These are phyloP conservation scores for Eupithecia abbreviata DNA, from an alignment of 2,888 invertebrate genomes.

Conservation along the genomic window DNA sequence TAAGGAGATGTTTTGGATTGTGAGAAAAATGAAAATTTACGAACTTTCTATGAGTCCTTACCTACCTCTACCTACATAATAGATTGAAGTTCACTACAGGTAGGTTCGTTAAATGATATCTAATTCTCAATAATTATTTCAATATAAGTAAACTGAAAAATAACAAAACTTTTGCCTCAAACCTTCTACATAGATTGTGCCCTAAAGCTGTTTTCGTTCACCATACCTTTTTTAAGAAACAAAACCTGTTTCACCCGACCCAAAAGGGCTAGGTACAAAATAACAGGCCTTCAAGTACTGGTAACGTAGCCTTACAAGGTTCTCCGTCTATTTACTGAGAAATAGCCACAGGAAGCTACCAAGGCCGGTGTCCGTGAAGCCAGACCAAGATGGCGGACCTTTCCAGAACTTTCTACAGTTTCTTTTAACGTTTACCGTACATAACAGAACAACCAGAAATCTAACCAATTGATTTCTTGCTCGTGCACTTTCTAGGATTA, in stretches of 20 bases:
- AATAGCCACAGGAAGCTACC: conserved; percentile 47
- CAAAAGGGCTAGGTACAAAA: neutral
- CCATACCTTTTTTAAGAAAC: neutral
- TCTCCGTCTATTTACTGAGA: conserved; percentile 17
- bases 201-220: neutral
- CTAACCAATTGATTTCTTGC: conserved; percentile 20
- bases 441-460: conserved; percentile 3
- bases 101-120: neutral
- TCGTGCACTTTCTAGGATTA: neutral
- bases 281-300: conserved; percentile 8
- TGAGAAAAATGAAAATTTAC: neutral
- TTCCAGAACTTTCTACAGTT: conserved; percentile 52
- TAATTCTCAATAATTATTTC: neutral
- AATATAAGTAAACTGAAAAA: neutral
- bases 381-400: conserved; percentile 55
- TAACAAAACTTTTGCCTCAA: neutral
- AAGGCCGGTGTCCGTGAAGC: conserved; percentile 55
- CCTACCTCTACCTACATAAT: neutral
- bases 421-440: conserved; percentile 32
- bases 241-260: conserved; percentile 7
- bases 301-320: conserved; percentile 13
- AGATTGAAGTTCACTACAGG: neutral
- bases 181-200: neutral
- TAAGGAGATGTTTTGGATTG: neutral
- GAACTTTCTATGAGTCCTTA: neutral